Percentiles rank a stretch among this genome's conserved stretches.
Conservation (phyloP, 2,888 invertebrate species). For the Reticulitermes lucifugus region DNA sequence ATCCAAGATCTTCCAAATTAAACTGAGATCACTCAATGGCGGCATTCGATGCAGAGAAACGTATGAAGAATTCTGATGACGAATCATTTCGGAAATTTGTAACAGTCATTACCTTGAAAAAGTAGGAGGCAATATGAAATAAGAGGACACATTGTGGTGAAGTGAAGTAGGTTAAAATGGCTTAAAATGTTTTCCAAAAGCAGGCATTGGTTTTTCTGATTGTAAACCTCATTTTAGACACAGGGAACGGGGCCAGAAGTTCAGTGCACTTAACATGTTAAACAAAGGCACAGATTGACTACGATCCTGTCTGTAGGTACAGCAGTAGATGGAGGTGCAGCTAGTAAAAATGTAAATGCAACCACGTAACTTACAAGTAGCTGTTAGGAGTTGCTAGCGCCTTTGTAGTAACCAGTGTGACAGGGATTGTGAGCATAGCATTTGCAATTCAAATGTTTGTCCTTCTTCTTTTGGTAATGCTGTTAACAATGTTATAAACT, state of each 20-base stretch:
- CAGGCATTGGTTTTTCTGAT: too few species aligned
- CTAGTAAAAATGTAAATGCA: constrained; percentile 23
- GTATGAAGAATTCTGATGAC: too few species aligned
- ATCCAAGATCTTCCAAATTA: too few species aligned
- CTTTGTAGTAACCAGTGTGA: neutral
- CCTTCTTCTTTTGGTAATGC: neutral
- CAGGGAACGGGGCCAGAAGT: neutral
- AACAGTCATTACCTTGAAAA: too few species aligned
- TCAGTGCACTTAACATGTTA: neutral
- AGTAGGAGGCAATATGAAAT: too few species aligned
- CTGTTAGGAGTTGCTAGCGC: neutral
- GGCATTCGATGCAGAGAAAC: too few species aligned
- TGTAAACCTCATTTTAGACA: too few species aligned
- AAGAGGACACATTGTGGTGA: too few species aligned
- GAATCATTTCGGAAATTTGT: too few species aligned
- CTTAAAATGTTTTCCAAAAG: too few species aligned
- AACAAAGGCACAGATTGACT: neutral
- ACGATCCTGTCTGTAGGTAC: neutral
- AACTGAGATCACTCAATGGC: too few species aligned
- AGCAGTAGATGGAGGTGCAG: neutral
- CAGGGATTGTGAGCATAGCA: neutral
- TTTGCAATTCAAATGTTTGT: constrained; percentile 1
- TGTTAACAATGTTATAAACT: neutral
- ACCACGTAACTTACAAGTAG: neutral
- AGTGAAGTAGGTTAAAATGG: too few species aligned